phyloP scores from a whole-genome alignment of 2,113 vertebrate species.

The Corvus hawaiiensis region DNA sequence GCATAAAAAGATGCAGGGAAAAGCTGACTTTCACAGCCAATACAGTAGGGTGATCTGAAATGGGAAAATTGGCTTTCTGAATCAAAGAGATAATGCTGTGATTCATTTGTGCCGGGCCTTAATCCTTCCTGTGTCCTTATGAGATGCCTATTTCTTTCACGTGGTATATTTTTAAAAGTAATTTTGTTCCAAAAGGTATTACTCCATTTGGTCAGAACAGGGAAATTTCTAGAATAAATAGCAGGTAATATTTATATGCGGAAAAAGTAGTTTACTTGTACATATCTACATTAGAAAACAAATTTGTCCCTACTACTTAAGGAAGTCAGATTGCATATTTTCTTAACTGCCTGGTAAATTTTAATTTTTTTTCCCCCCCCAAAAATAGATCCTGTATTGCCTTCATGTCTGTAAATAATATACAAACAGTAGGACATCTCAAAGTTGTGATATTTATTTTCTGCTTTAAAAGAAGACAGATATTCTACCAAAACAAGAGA shows the following conservation, averaged over 20 bases:
- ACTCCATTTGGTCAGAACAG: not conserved
- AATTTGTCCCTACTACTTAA: not conserved
- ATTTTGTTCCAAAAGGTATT: not conserved
- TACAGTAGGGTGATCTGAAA: not conserved
- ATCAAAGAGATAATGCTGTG: not conserved
- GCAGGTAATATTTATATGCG: not conserved
- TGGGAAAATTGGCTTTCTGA: not conserved
- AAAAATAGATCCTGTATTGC: not conserved
- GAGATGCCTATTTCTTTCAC: not conserved
- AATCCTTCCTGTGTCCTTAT: not conserved
- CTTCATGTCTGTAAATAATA: not conserved
- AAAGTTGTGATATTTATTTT: not conserved
- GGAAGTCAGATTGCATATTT: not conserved
- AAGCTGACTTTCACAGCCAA: not conserved
- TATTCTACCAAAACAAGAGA: not conserved
- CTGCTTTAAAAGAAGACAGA: not conserved
- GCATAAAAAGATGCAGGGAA: not conserved
- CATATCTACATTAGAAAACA: not conserved
- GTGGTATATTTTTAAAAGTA: fast-evolving
- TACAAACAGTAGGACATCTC: not conserved
- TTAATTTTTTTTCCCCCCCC: not conserved
- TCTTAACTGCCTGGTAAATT: not conserved
- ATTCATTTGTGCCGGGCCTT: not conserved
- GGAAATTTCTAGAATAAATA: not conserved
- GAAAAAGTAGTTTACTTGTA: not conserved